Percentiles rank a stretch among this genome's conserved stretches.
Conservation (phyloP, 2,113 vertebrate genomes). For the Falcunculus frontatus region DNA sequence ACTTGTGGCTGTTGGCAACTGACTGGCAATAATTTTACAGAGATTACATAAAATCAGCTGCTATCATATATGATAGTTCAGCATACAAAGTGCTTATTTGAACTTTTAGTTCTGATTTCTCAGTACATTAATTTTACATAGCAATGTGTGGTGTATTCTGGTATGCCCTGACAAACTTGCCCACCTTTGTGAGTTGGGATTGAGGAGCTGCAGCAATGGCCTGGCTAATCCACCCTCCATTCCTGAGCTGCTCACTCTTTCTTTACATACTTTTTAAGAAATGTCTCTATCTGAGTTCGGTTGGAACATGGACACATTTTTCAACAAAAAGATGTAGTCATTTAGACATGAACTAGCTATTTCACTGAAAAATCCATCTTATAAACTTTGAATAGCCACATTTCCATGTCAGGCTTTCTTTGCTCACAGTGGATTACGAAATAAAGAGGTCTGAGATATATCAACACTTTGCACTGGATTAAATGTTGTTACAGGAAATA, state of each 20-base stretch:
- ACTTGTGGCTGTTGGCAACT: not conserved
- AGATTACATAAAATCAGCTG: not conserved
- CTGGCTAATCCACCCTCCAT: not conserved
- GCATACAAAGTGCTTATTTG: not conserved
- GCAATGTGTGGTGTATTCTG: not conserved
- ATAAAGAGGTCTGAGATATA: not conserved
- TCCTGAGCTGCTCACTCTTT: not conserved
- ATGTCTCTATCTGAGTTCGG: not conserved
- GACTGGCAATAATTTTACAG: not conserved
- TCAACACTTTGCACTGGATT: not conserved
- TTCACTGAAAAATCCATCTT: not conserved
- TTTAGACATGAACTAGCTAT: not conserved
- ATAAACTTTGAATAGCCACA: not conserved
- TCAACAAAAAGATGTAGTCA: not conserved
- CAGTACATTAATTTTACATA: not conserved
- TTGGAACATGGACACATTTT: not conserved
- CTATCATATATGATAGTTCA: accelerated
- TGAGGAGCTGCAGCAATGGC: not conserved
- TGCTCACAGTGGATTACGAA: not conserved
- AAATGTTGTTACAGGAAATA: not conserved
- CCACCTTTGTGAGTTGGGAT: not conserved
- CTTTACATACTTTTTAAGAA: not conserved
- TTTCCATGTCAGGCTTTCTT: not conserved
- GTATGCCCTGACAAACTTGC: not conserved
- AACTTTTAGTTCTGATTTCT: not conserved